A percentile compares a stretch with the other conserved stretches of the same genome.
These are phyloP conservation scores for Thera obeliscata DNA, from an alignment of 2,888 invertebrate species.

Conservation along the genomic window DNA sequence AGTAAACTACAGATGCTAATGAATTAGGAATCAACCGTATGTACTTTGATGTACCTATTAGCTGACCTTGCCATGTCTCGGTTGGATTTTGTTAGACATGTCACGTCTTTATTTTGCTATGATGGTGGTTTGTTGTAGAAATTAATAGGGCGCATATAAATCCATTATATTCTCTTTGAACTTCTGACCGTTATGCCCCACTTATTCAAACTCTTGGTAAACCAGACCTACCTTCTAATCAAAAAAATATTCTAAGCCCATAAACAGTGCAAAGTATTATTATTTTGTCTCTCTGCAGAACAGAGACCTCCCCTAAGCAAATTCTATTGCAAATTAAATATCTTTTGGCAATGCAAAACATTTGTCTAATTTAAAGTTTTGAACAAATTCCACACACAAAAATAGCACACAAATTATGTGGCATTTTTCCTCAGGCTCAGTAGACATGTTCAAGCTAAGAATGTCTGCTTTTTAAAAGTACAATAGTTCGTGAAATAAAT, in stretches of 20 bases:
- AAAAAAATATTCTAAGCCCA: background rate
- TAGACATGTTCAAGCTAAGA: no score
- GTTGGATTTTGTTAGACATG: constrained; percentile 2
- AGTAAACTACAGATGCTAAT: constrained; percentile 1
- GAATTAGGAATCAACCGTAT: background rate
- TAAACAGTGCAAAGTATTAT: no score
- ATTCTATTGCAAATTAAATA: no score
- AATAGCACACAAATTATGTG: no score
- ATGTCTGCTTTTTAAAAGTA: background rate
- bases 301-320: no score
- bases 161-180: background rate
- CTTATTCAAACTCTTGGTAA: background rate
- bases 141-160: background rate
- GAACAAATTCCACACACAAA: no score
- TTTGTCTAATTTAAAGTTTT: no score
- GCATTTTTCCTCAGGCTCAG: no score
- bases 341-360: no score
- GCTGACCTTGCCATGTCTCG: constrained; percentile 16
- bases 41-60: background rate
- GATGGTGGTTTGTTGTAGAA: background rate
- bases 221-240: background rate
- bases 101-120: constrained; percentile 9
- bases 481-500: background rate
- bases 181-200: background rate
- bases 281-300: no score